phyloP scores from a whole-genome alignment of 2,888 invertebrate genomes.

The Bedellia somnulentella region DNA sequence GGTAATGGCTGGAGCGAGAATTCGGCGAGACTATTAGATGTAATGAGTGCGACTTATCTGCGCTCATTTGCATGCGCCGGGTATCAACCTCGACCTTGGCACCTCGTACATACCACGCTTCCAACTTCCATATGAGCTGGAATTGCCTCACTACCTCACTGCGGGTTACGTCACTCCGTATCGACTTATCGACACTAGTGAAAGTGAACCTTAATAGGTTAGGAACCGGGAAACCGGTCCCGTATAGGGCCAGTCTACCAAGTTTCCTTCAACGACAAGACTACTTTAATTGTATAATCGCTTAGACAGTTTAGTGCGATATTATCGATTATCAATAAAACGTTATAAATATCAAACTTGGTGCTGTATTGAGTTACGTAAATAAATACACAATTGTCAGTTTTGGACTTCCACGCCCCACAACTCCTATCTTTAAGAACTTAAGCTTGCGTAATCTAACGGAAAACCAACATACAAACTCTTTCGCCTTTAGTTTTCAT shows the following conservation, averaged over 20 bases:
- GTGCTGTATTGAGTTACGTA: no score
- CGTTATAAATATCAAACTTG: no score
- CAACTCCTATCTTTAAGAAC: no score
- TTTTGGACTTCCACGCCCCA: no score
- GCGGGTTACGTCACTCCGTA: constrained; percentile 5
- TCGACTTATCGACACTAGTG: constrained; percentile 5
- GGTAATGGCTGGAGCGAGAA: constrained; percentile 32
- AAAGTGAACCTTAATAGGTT: constrained; percentile 10
- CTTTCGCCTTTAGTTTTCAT: no score
- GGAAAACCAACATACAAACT: no score
- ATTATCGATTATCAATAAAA: no score
- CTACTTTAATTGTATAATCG: no score
- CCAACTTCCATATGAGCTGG: constrained; percentile 20
- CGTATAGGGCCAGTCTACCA: no score
- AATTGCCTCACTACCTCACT: constrained; percentile 17
- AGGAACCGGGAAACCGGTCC: constrained; percentile 9
- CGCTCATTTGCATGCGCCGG: constrained; percentile 50
- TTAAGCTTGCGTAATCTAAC: no score
- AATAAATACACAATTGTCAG: no score
- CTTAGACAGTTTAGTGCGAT: no score
- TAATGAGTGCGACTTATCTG: constrained; percentile 53
- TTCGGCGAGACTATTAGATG: constrained; percentile 31
- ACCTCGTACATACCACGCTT: constrained; percentile 31
- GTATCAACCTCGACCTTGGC: constrained; percentile 50
- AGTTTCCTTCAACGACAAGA: neutral